These are phyloP conservation scores for Chloebia gouldiae DNA, from an alignment of 2,113 vertebrate species.

Conservation along the genomic window DNA sequence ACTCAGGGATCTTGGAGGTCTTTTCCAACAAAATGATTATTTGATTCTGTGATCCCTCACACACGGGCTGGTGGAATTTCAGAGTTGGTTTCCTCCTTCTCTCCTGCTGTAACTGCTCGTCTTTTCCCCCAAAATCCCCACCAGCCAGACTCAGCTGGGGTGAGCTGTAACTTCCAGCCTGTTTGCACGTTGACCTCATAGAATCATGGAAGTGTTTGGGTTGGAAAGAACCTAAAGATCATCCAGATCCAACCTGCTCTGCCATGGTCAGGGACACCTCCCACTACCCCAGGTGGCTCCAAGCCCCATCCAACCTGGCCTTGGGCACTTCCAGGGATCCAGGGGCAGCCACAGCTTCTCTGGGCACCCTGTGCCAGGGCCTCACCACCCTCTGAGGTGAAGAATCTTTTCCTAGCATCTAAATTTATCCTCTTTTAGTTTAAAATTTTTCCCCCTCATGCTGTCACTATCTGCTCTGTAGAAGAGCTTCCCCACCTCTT, in stretches of 20 bases:
- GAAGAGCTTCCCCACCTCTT: not conserved
- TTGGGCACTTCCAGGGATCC: not conserved
- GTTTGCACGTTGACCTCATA: not conserved
- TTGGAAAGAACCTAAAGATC: not conserved
- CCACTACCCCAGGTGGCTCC: not conserved
- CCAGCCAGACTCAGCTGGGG: not conserved
- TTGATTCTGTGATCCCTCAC: fast-evolving
- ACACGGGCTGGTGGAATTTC: not conserved
- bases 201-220: not conserved
- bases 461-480: not conserved
- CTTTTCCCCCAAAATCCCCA: not conserved
- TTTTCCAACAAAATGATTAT: not conserved
- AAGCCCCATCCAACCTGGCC: fast-evolving
- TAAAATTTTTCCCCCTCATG: not conserved
- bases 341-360: not conserved
- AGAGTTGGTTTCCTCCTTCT: not conserved
- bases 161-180: not conserved
- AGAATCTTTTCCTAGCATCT: not conserved
- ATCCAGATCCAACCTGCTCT: not conserved
- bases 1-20: not conserved
- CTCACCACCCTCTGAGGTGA: fast-evolving
- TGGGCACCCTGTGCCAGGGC: not conserved
- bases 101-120: fast-evolving
- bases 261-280: not conserved
- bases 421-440: not conserved